Percentiles rank a stretch among this genome's conserved stretches.
Evolutionary conservation across 2,797 vertebrate genomes (phyloP).

Genomic region (Falco peregrinus): DNA sequence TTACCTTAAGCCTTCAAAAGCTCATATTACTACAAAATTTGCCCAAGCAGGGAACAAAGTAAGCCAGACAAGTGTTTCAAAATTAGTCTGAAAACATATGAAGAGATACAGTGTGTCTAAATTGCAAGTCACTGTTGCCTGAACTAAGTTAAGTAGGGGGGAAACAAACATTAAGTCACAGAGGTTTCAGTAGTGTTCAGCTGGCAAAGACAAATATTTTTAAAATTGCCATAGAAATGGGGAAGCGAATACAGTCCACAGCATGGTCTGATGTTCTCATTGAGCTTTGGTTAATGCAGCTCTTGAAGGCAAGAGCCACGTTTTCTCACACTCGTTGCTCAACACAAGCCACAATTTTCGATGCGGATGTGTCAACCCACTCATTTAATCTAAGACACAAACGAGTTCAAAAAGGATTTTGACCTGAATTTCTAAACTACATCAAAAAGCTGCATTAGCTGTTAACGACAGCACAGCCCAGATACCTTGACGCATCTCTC

Average conservation of each 20-base stretch:
- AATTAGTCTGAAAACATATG: background rate
- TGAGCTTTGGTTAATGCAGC: background rate
- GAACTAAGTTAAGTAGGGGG: background rate
- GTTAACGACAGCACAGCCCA: background rate
- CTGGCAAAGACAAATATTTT: background rate
- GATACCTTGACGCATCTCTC: background rate
- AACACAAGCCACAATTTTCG: background rate
- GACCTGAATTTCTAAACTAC: background rate
- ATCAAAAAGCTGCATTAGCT: background rate
- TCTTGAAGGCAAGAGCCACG: background rate
- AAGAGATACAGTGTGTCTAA: rapidly evolving
- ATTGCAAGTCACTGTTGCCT: background rate
- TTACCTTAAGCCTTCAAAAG: background rate
- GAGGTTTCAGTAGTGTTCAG: background rate
- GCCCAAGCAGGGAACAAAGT: background rate
- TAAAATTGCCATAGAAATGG: background rate
- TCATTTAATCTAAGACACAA: background rate
- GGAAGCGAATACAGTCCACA: background rate
- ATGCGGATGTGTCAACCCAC: background rate
- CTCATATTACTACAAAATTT: background rate
- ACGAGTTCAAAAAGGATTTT: background rate
- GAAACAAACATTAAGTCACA: rapidly evolving
- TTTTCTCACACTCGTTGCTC: background rate
- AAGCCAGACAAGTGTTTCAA: background rate
- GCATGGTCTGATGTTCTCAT: background rate